Evolutionary conservation across 1,140 invertebrate genomes (phyloP).

Genomic region (Ostrea denselamellosa): DNA sequence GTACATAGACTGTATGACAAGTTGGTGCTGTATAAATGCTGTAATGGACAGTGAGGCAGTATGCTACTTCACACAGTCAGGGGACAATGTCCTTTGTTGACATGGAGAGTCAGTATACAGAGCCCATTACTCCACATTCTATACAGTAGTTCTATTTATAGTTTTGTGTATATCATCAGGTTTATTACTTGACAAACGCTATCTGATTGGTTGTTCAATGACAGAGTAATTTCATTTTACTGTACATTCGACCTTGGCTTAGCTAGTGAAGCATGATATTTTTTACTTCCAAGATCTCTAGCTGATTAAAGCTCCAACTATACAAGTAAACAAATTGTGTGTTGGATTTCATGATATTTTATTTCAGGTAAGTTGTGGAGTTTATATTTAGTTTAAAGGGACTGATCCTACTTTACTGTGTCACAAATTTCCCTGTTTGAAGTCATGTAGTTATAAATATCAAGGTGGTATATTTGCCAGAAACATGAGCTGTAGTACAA

Average conservation of each 20-base stretch:
- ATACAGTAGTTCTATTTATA: not conserved
- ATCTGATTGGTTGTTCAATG: not conserved
- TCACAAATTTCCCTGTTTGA: conserved; percentile 13
- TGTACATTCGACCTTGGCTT: not conserved
- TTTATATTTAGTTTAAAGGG: not conserved
- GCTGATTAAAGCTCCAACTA: not conserved
- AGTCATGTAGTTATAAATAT: conserved; percentile 35
- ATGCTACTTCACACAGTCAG: no score
- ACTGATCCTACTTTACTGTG: not conserved
- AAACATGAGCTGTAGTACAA: conserved; percentile 25
- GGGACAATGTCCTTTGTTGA: no score
- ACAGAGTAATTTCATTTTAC: not conserved
- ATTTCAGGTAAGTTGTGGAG: not conserved
- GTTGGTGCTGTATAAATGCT: no score
- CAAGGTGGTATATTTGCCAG: conserved; percentile 13
- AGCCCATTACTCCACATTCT: not conserved
- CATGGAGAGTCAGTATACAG: no score
- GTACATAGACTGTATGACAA: no score
- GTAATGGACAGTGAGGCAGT: no score
- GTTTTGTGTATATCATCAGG: not conserved
- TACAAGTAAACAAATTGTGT: no score
- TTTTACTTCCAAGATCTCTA: not conserved
- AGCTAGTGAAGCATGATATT: not conserved
- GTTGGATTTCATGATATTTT: not conserved
- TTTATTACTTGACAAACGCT: not conserved